These are phyloP conservation scores for Maccullochella peelii DNA, from an alignment of 2,113 vertebrate species.

Conservation along the genomic window DNA sequence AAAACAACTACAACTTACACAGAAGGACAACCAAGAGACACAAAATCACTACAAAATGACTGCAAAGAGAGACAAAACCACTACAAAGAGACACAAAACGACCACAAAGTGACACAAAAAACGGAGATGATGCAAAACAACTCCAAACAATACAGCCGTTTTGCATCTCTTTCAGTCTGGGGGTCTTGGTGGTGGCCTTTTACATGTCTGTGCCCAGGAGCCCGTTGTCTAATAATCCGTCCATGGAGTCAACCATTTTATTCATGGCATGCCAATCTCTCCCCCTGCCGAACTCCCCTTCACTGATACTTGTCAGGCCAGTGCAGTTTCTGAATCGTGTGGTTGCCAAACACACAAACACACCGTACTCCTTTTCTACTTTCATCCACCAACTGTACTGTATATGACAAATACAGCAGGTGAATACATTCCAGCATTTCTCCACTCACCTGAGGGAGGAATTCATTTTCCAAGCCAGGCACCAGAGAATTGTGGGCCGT, in stretches of 20 bases:
- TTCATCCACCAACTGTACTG: constrained; percentile 49
- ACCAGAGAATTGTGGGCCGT: constrained; percentile 40
- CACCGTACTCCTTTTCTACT: constrained; percentile 17
- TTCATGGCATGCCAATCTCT: constrained; percentile 9
- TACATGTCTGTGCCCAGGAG: background rate
- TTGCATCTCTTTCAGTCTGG: background rate
- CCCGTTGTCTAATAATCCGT: background rate
- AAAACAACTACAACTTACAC: background rate
- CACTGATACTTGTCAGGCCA: constrained; percentile 22
- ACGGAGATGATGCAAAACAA: background rate
- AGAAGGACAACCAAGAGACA: background rate
- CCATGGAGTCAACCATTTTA: background rate
- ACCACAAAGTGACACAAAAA: too few relatives aligned
- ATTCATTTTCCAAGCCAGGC: constrained; percentile 46
- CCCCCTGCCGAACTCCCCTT: background rate
- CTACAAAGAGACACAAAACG: background rate
- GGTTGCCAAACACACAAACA: constrained; percentile 14
- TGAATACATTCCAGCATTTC: constrained; percentile 55
- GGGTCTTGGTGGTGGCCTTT: background rate
- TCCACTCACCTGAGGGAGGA: constrained; percentile 46
- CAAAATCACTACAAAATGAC: background rate
- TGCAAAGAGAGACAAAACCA: background rate
- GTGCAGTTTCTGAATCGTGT: constrained; percentile 26
- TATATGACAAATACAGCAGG: constrained; percentile 54
- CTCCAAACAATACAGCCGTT: background rate